Base-by-base conservation (phyloP, 2,888 invertebrate species). In the Perizoma flavofasciatum region DNA sequence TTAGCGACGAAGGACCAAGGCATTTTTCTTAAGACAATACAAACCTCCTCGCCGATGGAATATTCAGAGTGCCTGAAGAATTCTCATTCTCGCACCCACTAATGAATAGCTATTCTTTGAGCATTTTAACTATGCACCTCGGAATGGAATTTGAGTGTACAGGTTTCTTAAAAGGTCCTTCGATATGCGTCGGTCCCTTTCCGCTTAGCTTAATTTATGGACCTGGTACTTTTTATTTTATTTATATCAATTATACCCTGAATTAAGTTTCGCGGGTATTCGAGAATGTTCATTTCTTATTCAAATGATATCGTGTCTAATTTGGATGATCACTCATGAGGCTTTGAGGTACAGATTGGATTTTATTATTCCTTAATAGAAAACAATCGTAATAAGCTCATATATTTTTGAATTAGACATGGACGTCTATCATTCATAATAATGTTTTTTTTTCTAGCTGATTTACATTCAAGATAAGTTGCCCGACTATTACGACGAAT, bases 81-180 rank as follows among this genome's bases (percentile, higher is more conserved):
- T 92, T 88, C 89, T 89, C 84, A 91, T 90, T 89, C 90, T 92
- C 91, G 90, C 92, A 85, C 91, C 89, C 86, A 81, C 90, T 92
- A 92, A 91, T 92, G 92, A 92, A 92, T 91, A 92, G 89, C 89
- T 90, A 92, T 92, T 89, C 91, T 89, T 85, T 82, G 85, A 86
- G 89, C 86, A 92, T 92, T 91, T 92, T 90, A 92, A 90, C 92
- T 91, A 92, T 92, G 92, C 87, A 72, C 79, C 79, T 79, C 77
- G 89, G 92, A 88, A 90, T 90, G 92, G 92, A 88, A 90, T 92
- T 81, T 77, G 81, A 86, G 81, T 89, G 91, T 89, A 88, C 89
- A 89, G 88, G 89, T 90, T 86, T 89, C 89, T 89, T 88, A 89
- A 89, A 91, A 90, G 89, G 89, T 85, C 85, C 83, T 74, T 81